These are phyloP conservation scores for Novumbra hubbsi DNA, from an alignment of 2,797 vertebrate species.

Conservation along the genomic window DNA sequence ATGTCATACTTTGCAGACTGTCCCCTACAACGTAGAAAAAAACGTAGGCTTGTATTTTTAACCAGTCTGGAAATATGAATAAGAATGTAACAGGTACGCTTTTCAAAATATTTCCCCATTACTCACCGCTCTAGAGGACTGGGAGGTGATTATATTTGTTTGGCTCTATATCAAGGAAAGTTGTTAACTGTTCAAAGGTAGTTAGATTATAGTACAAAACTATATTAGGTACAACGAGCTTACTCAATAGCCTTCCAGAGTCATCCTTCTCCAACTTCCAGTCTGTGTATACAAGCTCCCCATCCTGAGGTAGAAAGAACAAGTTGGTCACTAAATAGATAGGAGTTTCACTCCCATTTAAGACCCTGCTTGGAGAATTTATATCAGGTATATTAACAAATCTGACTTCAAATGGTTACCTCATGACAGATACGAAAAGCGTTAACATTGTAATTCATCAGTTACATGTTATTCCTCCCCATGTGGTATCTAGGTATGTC, in stretches of 20 bases:
- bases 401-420: not conserved
- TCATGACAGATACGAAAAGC: not conserved
- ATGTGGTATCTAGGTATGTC: not conserved
- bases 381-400: not conserved
- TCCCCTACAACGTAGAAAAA: too few species aligned
- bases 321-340: not conserved
- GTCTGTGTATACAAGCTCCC: constrained; percentile 85
- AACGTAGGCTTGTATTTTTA: too few species aligned
- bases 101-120: not conserved
- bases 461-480: not conserved
- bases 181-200: not conserved
- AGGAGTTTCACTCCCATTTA: not conserved
- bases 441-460: not conserved
- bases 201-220: not conserved
- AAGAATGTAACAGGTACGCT: too few species aligned
- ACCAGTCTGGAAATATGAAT: too few species aligned
- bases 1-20: too few species aligned
- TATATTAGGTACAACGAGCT: constrained; percentile 41
- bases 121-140: not conserved
- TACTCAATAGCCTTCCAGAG: constrained; percentile 74
- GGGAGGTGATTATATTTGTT: not conserved
- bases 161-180: not conserved
- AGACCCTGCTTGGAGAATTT: not conserved
- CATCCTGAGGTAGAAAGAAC: constrained; percentile 73
- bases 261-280: constrained; percentile 85